These are phyloP conservation scores for Apocheima hispidaria DNA, from an alignment of 2,888 invertebrate genomes.

Conservation along the genomic window DNA sequence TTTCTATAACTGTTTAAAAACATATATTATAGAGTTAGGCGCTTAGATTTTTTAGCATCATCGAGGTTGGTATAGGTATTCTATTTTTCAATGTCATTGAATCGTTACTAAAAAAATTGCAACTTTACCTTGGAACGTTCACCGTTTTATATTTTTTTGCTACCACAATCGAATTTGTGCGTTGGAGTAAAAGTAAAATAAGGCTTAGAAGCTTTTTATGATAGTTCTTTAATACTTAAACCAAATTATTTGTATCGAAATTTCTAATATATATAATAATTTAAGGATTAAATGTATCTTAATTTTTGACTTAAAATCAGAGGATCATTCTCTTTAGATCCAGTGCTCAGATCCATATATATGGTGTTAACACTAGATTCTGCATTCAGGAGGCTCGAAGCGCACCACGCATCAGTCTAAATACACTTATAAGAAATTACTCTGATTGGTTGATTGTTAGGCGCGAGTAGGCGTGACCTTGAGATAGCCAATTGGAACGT, in stretches of 20 bases:
- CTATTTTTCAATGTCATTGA: conserved; percentile 67
- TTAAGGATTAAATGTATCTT: no score
- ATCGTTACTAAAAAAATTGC: conserved; percentile 58
- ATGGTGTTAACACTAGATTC: no score
- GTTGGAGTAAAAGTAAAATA: conserved; percentile 27
- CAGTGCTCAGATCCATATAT: no score
- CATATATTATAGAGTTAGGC: conserved; percentile 3
- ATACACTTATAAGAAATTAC: no score
- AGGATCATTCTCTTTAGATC: no score
- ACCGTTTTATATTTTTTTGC: conserved; percentile 54
- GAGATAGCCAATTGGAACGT: no score
- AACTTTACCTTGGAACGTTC: conserved; percentile 68
- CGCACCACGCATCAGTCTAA: no score
- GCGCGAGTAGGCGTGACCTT: no score
- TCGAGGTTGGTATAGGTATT: conserved; percentile 44
- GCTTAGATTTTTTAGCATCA: conserved; percentile 14
- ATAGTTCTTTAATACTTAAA: background rate
- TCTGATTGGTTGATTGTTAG: no score
- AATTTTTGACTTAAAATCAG: background rate
- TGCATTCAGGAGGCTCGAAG: no score
- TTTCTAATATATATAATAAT: background rate
- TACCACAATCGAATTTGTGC: conserved; percentile 28
- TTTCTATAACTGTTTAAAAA: conserved; percentile 28
- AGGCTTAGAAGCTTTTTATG: conserved; percentile 35
- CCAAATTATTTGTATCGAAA: conserved; percentile 27